Evolutionary conservation across 1,140 invertebrate species (phyloP), one percentile per base, ranked within the genome.

Genomic region (Arion vulgaris): DNA sequence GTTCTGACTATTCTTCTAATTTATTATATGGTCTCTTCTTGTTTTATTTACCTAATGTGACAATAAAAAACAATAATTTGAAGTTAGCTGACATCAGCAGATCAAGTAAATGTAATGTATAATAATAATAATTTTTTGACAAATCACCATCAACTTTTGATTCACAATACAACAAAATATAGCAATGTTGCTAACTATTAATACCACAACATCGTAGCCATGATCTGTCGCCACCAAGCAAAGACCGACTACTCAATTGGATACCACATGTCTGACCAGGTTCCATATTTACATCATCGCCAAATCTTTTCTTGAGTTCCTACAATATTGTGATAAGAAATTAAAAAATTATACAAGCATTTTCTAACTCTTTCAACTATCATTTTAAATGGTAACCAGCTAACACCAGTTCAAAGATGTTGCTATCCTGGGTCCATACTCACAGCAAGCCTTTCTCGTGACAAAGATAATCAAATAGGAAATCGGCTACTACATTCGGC

Each of bases 241-340:
- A 81, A 41, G 88, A 83, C 38, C 85, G 79, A 45, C 87, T 86
- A 77, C 87, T 89, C 15, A 91, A 80, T 36, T 86, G 86, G 9
- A 91, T 82, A 36, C 71, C 85, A 7, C 83, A 84, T 5, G 80
- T 73, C 17, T 81, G 62, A 34, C 83, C 72, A 62, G 69, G 83
- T 38, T 88, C 88, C 66, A 89, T 80, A 26, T 72, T 69, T 13
- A 81, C 73, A 53, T 90, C 89, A 51, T 88, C 88, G 32, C 89
- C 88, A 85, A 88, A 88, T 71, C 86, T 83, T 49, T 83, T 85
- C 81, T 90, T 91, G 73, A 91, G 74, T 69, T 91, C 90, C 90
- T 91, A 84, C 85, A 73, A 57, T 57, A 26, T 57, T 57, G 9
- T 4, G 62, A 81, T 75, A n/a, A n/a, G n/a, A n/a, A n/a, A 69